A percentile compares a stretch with the other conserved stretches of the same genome.
phyloP scores from a whole-genome alignment of 2,888 invertebrate genomes.

The Argyresthia albistria region DNA sequence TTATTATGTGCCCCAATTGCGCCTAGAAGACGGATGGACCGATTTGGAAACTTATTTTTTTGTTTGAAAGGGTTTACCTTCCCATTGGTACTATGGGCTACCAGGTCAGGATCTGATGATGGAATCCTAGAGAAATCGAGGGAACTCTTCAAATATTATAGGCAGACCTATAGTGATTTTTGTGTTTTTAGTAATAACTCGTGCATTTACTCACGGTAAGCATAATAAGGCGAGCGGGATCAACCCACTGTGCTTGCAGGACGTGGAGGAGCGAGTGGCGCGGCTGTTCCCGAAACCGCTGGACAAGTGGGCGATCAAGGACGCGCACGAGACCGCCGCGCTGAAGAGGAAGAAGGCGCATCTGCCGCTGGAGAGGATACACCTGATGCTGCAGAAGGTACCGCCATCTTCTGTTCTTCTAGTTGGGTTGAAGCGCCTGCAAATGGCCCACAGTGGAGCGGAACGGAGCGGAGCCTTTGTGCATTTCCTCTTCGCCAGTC shows the following conservation, averaged over 20 bases:
- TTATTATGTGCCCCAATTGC: too few species aligned
- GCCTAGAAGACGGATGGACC: too few species aligned
- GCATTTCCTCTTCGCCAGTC: conserved; percentile 89
- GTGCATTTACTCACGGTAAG: too few species aligned
- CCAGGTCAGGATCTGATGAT: too few species aligned
- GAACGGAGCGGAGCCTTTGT: conserved; percentile 92
- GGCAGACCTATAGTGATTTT: too few species aligned
- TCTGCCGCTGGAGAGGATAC: conserved; percentile 91
- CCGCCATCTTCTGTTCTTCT: conserved; percentile 75
- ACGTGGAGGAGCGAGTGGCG: conserved; percentile 93
- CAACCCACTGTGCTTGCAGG: conserved; percentile 67
- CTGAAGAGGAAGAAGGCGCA: conserved; percentile 82
- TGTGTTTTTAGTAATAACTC: too few species aligned
- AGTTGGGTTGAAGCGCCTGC: conserved; percentile 92
- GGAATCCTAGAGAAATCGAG: too few species aligned
- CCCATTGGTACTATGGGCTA: too few species aligned
- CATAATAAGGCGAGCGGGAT: too few species aligned
- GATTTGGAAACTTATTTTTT: too few species aligned
- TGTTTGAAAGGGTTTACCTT: too few species aligned
- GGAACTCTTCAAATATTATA: too few species aligned
- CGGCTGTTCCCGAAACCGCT: conserved; percentile 96
- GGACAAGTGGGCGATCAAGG: conserved; percentile 92
- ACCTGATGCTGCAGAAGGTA: conserved; percentile 54
- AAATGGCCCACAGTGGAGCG: conserved; percentile 97
- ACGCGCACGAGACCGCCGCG: conserved; percentile 88